These are phyloP conservation scores for Hirtodrosophila alboralis DNA, from an alignment of 2,888 invertebrate species.

Conservation along the genomic window DNA sequence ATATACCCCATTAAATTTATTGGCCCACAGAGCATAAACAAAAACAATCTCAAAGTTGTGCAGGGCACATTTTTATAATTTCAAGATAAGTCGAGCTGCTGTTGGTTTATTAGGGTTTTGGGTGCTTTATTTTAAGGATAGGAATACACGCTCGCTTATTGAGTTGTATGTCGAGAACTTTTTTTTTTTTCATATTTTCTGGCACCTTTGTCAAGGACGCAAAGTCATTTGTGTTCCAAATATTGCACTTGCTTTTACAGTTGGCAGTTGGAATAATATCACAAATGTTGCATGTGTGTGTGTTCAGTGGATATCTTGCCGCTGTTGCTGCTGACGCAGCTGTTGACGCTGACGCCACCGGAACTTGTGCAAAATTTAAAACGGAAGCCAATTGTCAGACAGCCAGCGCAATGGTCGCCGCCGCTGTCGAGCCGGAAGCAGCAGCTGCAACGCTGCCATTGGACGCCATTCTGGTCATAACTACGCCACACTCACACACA, in stretches of 20 bases:
- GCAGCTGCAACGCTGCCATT: conserved; percentile 55
- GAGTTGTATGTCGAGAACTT: conserved; percentile 51
- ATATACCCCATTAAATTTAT: conserved; percentile 21
- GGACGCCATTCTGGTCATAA: conserved; percentile 46
- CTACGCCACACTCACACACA: conserved; percentile 24
- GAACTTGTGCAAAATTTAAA: conserved; percentile 77
- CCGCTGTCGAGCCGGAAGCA: conserved; percentile 62
- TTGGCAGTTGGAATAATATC: conserved; percentile 24
- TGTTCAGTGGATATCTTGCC: conserved; percentile 4
- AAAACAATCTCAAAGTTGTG: conserved; percentile 15
- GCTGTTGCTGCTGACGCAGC: conserved; percentile 11
- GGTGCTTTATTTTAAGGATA: no score
- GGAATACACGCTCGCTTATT: conserved; percentile 26
- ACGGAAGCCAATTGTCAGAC: conserved; percentile 77
- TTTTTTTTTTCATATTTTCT: conserved; percentile 51
- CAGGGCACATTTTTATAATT: conserved; percentile 33
- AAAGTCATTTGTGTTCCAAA: conserved; percentile 18
- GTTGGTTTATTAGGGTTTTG: conserved; percentile 32
- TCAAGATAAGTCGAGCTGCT: conserved; percentile 31
- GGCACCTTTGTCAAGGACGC: conserved; percentile 72
- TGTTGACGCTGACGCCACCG: conserved; percentile 52
- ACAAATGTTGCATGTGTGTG: conserved; percentile 13
- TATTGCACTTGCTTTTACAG: conserved; percentile 8
- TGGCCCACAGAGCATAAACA: conserved; percentile 10
- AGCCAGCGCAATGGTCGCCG: conserved; percentile 63